Evolutionary conservation across 2,797 vertebrate species (phyloP).

Genomic region (Crenuchus spilurus): DNA sequence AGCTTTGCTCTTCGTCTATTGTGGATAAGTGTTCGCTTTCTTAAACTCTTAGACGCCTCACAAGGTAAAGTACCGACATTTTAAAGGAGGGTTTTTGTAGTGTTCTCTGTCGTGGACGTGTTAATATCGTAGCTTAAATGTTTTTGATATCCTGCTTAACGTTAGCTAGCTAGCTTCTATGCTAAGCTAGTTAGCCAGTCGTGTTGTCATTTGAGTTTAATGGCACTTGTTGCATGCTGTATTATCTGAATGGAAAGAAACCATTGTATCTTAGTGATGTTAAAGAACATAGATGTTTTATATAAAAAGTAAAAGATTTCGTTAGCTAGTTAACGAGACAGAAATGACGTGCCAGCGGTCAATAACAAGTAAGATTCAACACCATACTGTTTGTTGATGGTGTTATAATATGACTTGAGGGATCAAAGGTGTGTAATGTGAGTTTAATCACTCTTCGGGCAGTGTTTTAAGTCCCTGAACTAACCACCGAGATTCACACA

Average conservation of each 20-base stretch:
- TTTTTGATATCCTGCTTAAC: not conserved
- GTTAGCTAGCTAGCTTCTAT: not conserved
- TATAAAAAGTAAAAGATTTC: not conserved
- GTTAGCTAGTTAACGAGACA: not conserved
- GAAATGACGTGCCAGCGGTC: not conserved
- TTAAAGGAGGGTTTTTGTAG: not conserved
- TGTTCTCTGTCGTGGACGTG: not conserved
- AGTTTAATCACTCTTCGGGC: not conserved
- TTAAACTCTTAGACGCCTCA: not conserved
- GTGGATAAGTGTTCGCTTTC: not conserved
- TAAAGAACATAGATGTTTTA: not conserved
- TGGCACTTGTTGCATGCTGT: not conserved
- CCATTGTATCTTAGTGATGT: not conserved
- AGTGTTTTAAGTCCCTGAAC: not conserved
- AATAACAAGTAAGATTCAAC: not conserved
- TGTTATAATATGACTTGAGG: not conserved
- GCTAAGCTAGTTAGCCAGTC: constrained; percentile 9
- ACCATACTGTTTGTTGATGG: not conserved
- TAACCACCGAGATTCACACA: not conserved
- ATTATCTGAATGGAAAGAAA: too few species aligned
- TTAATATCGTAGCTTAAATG: not conserved
- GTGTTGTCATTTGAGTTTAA: not conserved
- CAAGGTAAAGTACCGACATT: constrained; percentile 11
- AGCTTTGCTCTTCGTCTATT: not conserved
- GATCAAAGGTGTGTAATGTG: not conserved